Percentiles rank a stretch among this genome's conserved stretches.
Conservation (phyloP, 2,113 vertebrate genomes). For the Marcusenius ussheri region DNA sequence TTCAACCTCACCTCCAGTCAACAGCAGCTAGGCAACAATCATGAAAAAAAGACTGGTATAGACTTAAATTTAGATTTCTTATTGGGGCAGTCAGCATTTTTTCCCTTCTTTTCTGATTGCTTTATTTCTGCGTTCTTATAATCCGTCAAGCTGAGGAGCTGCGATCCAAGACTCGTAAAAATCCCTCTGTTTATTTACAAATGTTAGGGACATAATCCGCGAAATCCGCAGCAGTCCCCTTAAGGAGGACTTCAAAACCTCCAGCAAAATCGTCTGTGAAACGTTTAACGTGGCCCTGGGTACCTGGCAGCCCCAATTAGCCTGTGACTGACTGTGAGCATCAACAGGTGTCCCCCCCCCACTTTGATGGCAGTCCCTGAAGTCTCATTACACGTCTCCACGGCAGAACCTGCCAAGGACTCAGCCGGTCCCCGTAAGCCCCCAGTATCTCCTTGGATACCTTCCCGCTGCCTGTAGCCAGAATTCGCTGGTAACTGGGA, state of each 20-base stretch:
- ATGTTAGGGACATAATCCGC: constrained; percentile 53
- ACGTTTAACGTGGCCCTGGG: neutral
- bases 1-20: neutral
- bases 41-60: neutral
- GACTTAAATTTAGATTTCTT: neutral
- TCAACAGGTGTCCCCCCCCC: neutral
- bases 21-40: neutral
- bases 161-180: constrained; percentile 51
- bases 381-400: neutral
- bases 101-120: constrained; percentile 27
- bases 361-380: neutral
- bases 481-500: neutral
- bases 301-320: neutral
- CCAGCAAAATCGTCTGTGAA: constrained; percentile 35
- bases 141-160: constrained; percentile 46
- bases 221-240: constrained; percentile 55
- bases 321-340: neutral
- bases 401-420: neutral
- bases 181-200: constrained; percentile 62
- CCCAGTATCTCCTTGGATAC: neutral
- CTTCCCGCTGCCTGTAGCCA: neutral
- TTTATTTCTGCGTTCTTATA: constrained; percentile 39
- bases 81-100: constrained; percentile 27
- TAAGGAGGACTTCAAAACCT: constrained; percentile 57
- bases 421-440: neutral